Evolutionary conservation across 2,797 vertebrate species (phyloP), one percentile per base, ranked within the genome.

Genomic region (Microctenopoma stevenorrisi): DNA sequence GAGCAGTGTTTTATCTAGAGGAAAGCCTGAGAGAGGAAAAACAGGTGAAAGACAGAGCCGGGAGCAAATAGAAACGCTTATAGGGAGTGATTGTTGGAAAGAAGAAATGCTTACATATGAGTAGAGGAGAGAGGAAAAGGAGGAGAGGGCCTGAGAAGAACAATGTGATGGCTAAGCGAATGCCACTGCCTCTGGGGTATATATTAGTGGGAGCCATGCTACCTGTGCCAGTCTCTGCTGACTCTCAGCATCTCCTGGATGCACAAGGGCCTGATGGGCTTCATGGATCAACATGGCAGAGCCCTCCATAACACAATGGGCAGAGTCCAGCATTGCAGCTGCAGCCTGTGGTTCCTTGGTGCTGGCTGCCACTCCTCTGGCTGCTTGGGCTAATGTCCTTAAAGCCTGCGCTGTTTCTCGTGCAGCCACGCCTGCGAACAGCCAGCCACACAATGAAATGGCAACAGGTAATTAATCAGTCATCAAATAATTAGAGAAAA

Each of bases 151-250:
- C 55, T 14, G 53, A 81, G 67, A 61, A 43, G 55, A 78, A 65
- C 58, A 85, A 73, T 53, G 48, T 26, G 59, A 67, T 70, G 2
- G 16, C 53, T 60, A 28, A 35, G 53, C 50, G 13, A 78, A 61
- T 71, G 58, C 33, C 42, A 46, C 56, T 11, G 26, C 63, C 43
- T 64, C 55, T 42, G 42, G 42, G 30, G 55, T 64, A n/a, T 56
- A 43, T 26, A 64, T 55, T 70, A 71, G 40, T 7, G 46, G 43
- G 60, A 65, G 49, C 22, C 30, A 10, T 14, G 58, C 84, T 93
- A 99, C 98, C 96, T 99, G 98, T 10, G 98, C 98, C 72, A 99
- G 90, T 65, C 97, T 96, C 90, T 99, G 98, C 81, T 99, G 98
- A 77, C 97, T 97, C 88, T 99, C 98, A 0, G 98, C 96, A 48